Conservation (phyloP, 2,888 invertebrate genomes). For the Acanthosepion lycidas region DNA sequence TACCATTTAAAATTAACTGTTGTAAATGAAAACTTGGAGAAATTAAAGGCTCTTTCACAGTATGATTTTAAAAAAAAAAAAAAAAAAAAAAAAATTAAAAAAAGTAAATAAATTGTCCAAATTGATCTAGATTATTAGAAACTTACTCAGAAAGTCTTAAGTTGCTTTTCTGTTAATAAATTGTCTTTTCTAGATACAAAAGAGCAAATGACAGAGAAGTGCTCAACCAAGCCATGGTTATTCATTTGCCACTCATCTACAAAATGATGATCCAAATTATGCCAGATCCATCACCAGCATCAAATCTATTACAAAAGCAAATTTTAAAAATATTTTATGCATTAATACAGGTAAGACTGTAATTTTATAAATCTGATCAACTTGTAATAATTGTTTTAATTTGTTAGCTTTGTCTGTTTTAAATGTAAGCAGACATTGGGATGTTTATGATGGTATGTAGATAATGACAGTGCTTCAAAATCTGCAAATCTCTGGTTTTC, state of each 20-base stretch:
- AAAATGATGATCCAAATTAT: constrained; percentile 81
- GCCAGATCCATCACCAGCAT: constrained; percentile 88
- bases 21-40: background rate
- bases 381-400: no score
- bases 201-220: constrained; percentile 90
- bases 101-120: background rate
- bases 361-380: background rate
- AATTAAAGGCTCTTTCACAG: background rate
- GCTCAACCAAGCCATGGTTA: constrained; percentile 94
- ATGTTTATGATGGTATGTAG: no score
- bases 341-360: constrained; percentile 82
- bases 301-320: constrained; percentile 93
- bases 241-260: constrained; percentile 92
- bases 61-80: background rate
- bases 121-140: background rate
- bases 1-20: no score
- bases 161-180: background rate
- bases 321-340: constrained; percentile 94
- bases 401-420: no score
- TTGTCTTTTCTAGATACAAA: constrained; percentile 85
- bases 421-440: no score
- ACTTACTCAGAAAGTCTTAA: background rate
- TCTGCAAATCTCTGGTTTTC: no score
- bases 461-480: no score
- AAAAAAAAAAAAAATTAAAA: background rate